These are phyloP conservation scores for Elanoides forficatus DNA, from an alignment of 2,113 vertebrate species.

Conservation along the genomic window DNA sequence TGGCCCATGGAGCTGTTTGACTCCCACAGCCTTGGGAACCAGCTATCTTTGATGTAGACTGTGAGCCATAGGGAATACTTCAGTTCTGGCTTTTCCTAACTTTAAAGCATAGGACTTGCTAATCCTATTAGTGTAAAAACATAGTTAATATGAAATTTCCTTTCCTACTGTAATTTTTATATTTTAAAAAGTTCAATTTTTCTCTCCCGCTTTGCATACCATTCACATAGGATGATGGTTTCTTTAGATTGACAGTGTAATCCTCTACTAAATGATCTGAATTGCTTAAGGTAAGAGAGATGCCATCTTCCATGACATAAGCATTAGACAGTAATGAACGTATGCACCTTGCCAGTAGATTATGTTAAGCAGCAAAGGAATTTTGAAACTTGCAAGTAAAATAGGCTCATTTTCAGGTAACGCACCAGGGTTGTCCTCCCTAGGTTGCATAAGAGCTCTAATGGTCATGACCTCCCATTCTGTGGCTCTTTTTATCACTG, in stretches of 20 bases:
- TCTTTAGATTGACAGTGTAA: background rate
- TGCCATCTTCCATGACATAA: background rate
- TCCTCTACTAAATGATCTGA: background rate
- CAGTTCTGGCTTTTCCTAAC: background rate
- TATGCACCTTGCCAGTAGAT: background rate
- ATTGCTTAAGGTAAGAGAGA: background rate
- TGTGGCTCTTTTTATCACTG: background rate
- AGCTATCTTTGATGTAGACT: background rate
- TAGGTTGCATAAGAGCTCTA: background rate
- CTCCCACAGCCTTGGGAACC: background rate
- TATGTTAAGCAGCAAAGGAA: background rate
- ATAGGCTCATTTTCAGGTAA: background rate
- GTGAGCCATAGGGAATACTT: background rate
- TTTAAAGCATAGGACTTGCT: background rate
- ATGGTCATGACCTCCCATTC: background rate
- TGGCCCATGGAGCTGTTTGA: background rate
- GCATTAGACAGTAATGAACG: background rate
- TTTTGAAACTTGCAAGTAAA: background rate
- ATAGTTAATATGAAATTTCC: background rate
- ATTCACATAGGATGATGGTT: background rate
- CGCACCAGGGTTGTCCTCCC: background rate
- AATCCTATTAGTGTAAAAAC: background rate
- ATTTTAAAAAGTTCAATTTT: background rate
- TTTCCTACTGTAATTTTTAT: background rate
- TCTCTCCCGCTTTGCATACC: background rate